A percentile compares a stretch with the other conserved stretches of the same genome.
Evolutionary conservation across 1,140 invertebrate genomes (phyloP).

Genomic region (Penaeus indicus): DNA sequence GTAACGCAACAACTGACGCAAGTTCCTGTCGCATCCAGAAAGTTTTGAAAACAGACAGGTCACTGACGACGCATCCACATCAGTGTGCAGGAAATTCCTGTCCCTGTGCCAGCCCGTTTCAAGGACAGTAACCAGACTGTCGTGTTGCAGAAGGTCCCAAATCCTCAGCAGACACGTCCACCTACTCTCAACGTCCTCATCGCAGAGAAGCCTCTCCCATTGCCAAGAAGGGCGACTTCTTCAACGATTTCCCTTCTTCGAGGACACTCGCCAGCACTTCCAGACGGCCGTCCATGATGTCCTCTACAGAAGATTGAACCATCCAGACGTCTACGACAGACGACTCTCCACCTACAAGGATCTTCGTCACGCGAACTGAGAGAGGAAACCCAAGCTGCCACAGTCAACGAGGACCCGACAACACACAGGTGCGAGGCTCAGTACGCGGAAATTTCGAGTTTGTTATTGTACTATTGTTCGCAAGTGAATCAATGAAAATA

Average conservation of each 20-base stretch:
- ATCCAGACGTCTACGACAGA: conserved; percentile 20
- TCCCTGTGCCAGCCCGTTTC: background rate
- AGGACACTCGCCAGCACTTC: conserved; percentile 46
- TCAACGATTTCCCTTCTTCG: conserved; percentile 51
- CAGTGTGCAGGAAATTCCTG: too few species aligned
- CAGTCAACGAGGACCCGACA: conserved; percentile 34
- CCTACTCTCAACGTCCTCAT: background rate
- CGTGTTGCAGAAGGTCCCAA: background rate
- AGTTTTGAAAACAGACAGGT: too few species aligned
- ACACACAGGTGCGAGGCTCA: background rate
- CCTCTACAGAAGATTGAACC: conserved; percentile 39
- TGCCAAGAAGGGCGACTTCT: conserved; percentile 42
- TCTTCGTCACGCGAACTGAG: conserved; percentile 43
- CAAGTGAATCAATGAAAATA: too few species aligned
- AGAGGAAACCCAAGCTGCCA: conserved; percentile 51
- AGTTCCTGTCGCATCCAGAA: too few species aligned
- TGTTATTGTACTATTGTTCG: too few species aligned
- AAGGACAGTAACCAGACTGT: background rate
- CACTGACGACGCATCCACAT: too few species aligned
- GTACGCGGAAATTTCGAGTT: too few species aligned
- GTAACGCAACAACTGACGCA: too few species aligned
- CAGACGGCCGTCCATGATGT: conserved; percentile 45
- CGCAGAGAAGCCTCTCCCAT: conserved; percentile 29
- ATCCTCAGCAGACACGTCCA: background rate
- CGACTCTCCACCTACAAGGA: conserved; percentile 49